Evolutionary conservation across 1,140 invertebrate species (phyloP).

Genomic region (Sarcophaga peregrina): DNA sequence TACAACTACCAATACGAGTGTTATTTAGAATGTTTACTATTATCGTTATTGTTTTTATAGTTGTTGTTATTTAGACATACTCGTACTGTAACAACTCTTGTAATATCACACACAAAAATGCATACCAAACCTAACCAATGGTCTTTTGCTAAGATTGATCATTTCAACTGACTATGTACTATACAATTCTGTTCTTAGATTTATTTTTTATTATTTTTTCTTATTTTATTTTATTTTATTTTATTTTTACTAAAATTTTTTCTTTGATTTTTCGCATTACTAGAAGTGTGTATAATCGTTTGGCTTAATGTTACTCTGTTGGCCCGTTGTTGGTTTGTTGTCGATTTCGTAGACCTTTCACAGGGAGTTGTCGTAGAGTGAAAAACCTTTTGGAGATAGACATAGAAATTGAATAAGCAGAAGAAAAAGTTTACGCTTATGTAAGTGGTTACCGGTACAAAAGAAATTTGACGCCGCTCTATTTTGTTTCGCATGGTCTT

Average conservation of each 20-base stretch:
- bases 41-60: not conserved
- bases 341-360: not conserved
- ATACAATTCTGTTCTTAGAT: not conserved
- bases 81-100: conserved; percentile 11
- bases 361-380: not conserved
- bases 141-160: not conserved
- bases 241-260: too few species aligned
- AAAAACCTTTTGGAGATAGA: not conserved
- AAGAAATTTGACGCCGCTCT: conserved; percentile 26
- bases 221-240: not conserved
- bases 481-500: conserved; percentile 24
- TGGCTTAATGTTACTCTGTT: not conserved
- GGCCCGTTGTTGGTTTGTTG: not conserved
- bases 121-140: not conserved
- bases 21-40: conserved; percentile 24
- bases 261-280: too few species aligned
- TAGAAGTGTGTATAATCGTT: conserved; percentile 20
- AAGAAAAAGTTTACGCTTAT: conserved; percentile 15
- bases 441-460: conserved; percentile 7
- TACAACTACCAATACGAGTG: not conserved
- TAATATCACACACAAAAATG: not conserved
- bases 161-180: not conserved
- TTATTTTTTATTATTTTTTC: not conserved
- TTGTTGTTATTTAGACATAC: conserved; percentile 30
- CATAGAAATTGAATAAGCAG: not conserved